phyloP scores from a whole-genome alignment of 1,140 invertebrate species.

The Luehdorfia chinensis region DNA sequence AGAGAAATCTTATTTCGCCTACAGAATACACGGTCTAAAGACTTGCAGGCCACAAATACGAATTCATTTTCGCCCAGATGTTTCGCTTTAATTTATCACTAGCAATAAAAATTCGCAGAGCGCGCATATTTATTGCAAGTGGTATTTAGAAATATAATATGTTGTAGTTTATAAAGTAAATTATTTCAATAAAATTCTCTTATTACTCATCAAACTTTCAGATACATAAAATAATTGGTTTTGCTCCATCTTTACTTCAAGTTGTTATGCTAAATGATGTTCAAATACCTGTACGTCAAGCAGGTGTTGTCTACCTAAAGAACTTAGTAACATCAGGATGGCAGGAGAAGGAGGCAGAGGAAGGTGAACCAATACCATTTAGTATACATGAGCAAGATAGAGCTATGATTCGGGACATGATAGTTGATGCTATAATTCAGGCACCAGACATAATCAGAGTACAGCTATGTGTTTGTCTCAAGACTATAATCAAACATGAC shows the following conservation, averaged over 20 bases:
- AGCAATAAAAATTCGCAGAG: too few species aligned
- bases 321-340: constrained; percentile 94
- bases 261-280: constrained; percentile 93
- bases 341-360: constrained; percentile 90
- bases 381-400: constrained; percentile 97
- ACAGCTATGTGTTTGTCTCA: constrained; percentile 94
- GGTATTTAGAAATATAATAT: too few species aligned
- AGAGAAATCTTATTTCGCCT: too few species aligned
- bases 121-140: too few species aligned
- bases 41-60: too few species aligned
- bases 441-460: constrained; percentile 92
- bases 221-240: constrained; percentile 82
- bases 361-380: constrained; percentile 87
- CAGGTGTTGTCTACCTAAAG: constrained; percentile 97
- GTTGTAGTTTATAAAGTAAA: too few species aligned
- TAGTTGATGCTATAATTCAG: constrained; percentile 96
- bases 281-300: constrained; percentile 95
- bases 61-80: too few species aligned
- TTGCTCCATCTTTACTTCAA: constrained; percentile 94
- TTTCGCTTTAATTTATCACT: too few species aligned
- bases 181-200: too few species aligned
- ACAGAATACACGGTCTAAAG: too few species aligned
- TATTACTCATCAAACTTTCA: constrained; percentile 33
- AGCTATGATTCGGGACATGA: constrained; percentile 92
- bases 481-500: constrained; percentile 95